phyloP scores from a whole-genome alignment of 1,140 invertebrate species.

The Dufourea novaeangliae region DNA sequence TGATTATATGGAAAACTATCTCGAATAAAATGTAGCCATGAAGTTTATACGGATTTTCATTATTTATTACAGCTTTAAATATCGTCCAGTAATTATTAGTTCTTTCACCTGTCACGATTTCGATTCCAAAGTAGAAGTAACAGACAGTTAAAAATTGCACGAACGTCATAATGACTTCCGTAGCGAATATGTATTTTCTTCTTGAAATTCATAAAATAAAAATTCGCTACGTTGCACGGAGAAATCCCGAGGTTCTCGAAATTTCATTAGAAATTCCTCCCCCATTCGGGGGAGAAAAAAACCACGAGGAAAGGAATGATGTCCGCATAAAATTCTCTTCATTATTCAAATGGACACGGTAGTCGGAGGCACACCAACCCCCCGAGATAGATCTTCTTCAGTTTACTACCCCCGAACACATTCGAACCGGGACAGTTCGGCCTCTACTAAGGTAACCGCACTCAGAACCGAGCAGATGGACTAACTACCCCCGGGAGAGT shows the following conservation, averaged over 20 bases:
- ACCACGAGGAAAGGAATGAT: background rate
- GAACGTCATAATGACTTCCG: too few relatives aligned
- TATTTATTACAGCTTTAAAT: background rate
- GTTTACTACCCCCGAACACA: constrained; percentile 46
- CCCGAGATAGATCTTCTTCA: constrained; percentile 40
- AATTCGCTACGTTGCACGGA: background rate
- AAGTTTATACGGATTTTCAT: constrained; percentile 2
- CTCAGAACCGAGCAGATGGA: constrained; percentile 73
- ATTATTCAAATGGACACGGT: constrained; percentile 41
- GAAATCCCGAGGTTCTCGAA: background rate
- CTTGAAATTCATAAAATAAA: background rate
- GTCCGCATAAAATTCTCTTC: constrained; percentile 17
- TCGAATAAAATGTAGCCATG: background rate
- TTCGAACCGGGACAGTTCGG: constrained; percentile 18
- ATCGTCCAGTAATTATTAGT: background rate
- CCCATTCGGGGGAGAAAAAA: too few relatives aligned
- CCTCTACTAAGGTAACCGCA: constrained; percentile 53
- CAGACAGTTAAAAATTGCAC: too few relatives aligned
- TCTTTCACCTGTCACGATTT: background rate
- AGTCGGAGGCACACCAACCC: constrained; percentile 5
- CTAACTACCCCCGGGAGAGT: constrained; percentile 77
- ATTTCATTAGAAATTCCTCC: too few relatives aligned
- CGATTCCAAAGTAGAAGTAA: background rate
- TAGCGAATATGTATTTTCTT: too few relatives aligned
- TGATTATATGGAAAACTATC: background rate